phyloP scores from a whole-genome alignment of 2,888 invertebrate genomes.

The Odontocolon sp. region DNA sequence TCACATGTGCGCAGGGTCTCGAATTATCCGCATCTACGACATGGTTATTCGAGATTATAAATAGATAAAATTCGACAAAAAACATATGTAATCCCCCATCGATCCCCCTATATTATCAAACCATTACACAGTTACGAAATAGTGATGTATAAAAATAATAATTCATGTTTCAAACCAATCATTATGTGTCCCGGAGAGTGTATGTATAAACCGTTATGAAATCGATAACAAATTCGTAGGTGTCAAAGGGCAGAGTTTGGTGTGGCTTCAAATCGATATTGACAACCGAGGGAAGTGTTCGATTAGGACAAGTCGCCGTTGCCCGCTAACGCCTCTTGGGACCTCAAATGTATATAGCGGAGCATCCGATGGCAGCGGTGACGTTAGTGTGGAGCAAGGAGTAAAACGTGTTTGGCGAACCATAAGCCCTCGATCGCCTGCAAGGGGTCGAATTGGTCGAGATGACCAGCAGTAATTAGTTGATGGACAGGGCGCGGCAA shows the following conservation, averaged over 20 bases:
- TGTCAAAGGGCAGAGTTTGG: not conserved
- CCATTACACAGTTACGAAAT: too few relatives aligned
- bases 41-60: not conserved
- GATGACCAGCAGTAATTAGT: slow-evolving; percentile 58
- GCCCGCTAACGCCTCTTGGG: slow-evolving; percentile 36
- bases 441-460: slow-evolving; percentile 40
- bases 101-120: too few relatives aligned
- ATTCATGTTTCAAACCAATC: not conserved
- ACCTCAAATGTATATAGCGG: slow-evolving; percentile 7
- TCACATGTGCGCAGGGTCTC: not conserved
- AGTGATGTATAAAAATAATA: too few relatives aligned
- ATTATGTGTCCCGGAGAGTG: not conserved
- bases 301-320: slow-evolving; percentile 15
- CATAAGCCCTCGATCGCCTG: slow-evolving; percentile 42
- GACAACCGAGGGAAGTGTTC: slow-evolving; percentile 12
- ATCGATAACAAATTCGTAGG: not conserved
- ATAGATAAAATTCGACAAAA: not conserved
- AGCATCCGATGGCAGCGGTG: slow-evolving; percentile 3
- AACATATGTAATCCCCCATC: too few relatives aligned
- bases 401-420: slow-evolving; percentile 23
- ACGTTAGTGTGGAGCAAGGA: slow-evolving; percentile 19
- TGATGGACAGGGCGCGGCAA: slow-evolving; percentile 59
- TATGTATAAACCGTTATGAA: not conserved
- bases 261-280: slow-evolving; percentile 37
- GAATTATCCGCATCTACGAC: not conserved